phyloP scores from a whole-genome alignment of 1,140 invertebrate genomes.

The Pseudomyrmex concolor region DNA sequence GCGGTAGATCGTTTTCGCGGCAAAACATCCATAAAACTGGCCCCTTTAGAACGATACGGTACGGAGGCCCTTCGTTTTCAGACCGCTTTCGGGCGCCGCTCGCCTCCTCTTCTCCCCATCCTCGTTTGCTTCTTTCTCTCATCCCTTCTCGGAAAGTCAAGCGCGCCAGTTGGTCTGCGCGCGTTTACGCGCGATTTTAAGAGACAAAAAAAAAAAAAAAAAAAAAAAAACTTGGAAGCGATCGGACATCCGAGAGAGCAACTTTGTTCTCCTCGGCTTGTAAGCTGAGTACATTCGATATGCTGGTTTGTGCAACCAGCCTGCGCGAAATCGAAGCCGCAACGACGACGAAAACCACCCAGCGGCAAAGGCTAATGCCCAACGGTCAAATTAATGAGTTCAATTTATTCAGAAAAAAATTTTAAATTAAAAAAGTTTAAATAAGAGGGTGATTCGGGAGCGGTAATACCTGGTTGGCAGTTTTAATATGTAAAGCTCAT shows the following conservation, averaged over 20 bases:
- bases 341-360: neutral
- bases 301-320: slow-evolving; percentile 9
- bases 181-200: slow-evolving; percentile 41
- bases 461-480: neutral
- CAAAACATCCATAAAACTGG: slow-evolving; percentile 61
- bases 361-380: neutral
- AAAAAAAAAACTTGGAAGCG: slow-evolving; percentile 44
- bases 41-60: slow-evolving; percentile 53
- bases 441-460: neutral
- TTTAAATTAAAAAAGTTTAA: neutral
- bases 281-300: slow-evolving; percentile 25
- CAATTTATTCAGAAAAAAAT: neutral
- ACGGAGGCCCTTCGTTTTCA: slow-evolving; percentile 48
- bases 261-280: neutral
- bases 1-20: slow-evolving; percentile 45
- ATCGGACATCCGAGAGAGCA: slow-evolving; percentile 6
- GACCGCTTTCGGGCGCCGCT: neutral
- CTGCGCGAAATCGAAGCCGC: slow-evolving; percentile 29
- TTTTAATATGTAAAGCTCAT: neutral
- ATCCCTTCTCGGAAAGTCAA: neutral
- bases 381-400: neutral
- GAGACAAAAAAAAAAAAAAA: slow-evolving; percentile 33
- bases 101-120: neutral
- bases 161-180: slow-evolving; percentile 40
- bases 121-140: neutral